Evolutionary conservation across 2,797 vertebrate species (phyloP).

Genomic region (Oryzias sinensis): DNA sequence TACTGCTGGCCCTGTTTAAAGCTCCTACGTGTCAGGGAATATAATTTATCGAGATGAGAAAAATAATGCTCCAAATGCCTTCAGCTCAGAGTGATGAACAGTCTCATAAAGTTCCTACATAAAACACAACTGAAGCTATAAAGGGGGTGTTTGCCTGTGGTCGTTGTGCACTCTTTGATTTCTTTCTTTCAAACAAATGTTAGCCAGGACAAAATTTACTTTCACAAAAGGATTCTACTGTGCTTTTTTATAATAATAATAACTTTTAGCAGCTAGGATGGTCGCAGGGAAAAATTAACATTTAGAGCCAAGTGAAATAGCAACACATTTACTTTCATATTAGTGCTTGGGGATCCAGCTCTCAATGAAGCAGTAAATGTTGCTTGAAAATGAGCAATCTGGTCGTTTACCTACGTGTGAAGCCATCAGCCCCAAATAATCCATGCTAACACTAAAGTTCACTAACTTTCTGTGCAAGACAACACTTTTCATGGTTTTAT

Average conservation of each 20-base stretch:
- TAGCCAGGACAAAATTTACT: slow-evolving; percentile 14
- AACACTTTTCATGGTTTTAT: slow-evolving; percentile 58
- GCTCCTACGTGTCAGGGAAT: slow-evolving; percentile 40
- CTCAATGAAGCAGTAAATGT: slow-evolving; percentile 31
- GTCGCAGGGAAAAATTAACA: slow-evolving; percentile 17
- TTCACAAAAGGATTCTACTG: slow-evolving; percentile 6
- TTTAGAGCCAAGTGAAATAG: slow-evolving; percentile 10
- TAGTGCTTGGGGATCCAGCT: slow-evolving; percentile 7
- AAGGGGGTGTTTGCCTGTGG: slow-evolving; percentile 10
- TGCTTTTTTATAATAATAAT: slow-evolving; percentile 2
- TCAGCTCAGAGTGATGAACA: slow-evolving; percentile 28
- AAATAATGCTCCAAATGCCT: slow-evolving; percentile 20
- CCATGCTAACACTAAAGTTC: slow-evolving; percentile 53
- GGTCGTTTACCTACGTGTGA: slow-evolving; percentile 50
- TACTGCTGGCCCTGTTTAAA: slow-evolving; percentile 36
- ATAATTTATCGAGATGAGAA: slow-evolving; percentile 34
- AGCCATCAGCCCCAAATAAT: slow-evolving; percentile 44
- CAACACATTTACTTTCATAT: no score
- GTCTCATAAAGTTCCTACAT: slow-evolving; percentile 34
- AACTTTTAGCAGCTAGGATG: slow-evolving; percentile 6
- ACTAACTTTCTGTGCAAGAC: slow-evolving; percentile 53
- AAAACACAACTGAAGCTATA: slow-evolving; percentile 34
- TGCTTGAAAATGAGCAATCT: slow-evolving; percentile 48
- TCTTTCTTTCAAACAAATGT: slow-evolving; percentile 11
- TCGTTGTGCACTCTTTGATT: slow-evolving; percentile 8